phyloP scores from a whole-genome alignment of 2,113 vertebrate species.

The Heptranchias perlo region DNA sequence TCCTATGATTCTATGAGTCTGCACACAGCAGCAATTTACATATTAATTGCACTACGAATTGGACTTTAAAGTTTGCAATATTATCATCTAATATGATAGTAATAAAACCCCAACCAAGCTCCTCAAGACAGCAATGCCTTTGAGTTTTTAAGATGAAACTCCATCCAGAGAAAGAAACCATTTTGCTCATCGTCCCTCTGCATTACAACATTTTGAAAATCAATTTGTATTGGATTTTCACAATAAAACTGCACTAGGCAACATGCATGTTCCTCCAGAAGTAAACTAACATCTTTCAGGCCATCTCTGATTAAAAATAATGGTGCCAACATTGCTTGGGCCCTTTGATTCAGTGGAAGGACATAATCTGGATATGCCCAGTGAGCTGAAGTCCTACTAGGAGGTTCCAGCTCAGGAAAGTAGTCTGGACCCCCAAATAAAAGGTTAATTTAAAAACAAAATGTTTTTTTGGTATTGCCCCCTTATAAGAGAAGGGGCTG shows the following conservation, averaged over 20 bases:
- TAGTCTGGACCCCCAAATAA: neutral
- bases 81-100: neutral
- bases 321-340: neutral
- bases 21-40: neutral
- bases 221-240: neutral
- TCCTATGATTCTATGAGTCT: too few relatives aligned
- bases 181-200: neutral
- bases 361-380: neutral
- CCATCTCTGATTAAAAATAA: neutral
- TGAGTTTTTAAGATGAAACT: neutral
- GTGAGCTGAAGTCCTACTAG: neutral
- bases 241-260: neutral
- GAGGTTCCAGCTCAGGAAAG: neutral
- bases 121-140: neutral
- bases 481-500: neutral
- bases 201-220: neutral
- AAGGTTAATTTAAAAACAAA: neutral
- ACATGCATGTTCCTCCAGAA: neutral
- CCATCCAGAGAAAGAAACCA: neutral
- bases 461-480: neutral
- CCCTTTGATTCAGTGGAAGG: neutral
- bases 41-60: too few relatives aligned
- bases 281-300: neutral
- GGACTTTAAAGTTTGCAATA: too few relatives aligned
- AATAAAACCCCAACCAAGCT: neutral